A percentile compares a stretch with the other conserved stretches of the same genome.
These are phyloP conservation scores for Dryoscopus gambensis DNA, from an alignment of 2,113 vertebrate species.

Conservation along the genomic window DNA sequence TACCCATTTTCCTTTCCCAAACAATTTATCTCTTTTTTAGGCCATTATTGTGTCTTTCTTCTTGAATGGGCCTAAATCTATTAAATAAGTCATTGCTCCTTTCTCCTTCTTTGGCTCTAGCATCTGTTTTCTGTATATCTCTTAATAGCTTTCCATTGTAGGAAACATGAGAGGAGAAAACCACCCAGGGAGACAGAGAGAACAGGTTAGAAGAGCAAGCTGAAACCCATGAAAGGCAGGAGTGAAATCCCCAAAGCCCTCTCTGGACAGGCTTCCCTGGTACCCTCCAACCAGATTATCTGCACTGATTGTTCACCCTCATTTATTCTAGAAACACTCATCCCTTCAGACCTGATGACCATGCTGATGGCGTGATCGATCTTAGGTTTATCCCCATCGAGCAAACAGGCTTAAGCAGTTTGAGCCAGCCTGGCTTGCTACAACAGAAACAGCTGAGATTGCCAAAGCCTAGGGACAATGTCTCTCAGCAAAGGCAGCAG, in stretches of 20 bases:
- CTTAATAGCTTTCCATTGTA: constrained; percentile 1
- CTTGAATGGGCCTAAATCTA: neutral
- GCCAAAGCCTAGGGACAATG: neutral
- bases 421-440: neutral
- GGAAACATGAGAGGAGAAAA: constrained; percentile 1
- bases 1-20: neutral
- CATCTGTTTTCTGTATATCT: neutral
- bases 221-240: neutral
- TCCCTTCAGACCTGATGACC: neutral
- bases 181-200: neutral
- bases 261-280: neutral
- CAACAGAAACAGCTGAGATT: neutral
- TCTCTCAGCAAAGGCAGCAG: neutral
- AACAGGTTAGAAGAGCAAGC: neutral
- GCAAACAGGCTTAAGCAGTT: neutral
- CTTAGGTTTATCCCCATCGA: neutral
- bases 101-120: constrained; percentile 21
- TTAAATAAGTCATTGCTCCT: neutral
- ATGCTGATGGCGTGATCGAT: accelerated
- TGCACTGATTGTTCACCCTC: neutral
- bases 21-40: neutral
- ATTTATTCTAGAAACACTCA: neutral
- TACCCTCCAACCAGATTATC: neutral
- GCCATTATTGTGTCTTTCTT: neutral
- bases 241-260: neutral